phyloP scores from a whole-genome alignment of 2,888 invertebrate genomes.

The Glyphotaelius pellucidus region DNA sequence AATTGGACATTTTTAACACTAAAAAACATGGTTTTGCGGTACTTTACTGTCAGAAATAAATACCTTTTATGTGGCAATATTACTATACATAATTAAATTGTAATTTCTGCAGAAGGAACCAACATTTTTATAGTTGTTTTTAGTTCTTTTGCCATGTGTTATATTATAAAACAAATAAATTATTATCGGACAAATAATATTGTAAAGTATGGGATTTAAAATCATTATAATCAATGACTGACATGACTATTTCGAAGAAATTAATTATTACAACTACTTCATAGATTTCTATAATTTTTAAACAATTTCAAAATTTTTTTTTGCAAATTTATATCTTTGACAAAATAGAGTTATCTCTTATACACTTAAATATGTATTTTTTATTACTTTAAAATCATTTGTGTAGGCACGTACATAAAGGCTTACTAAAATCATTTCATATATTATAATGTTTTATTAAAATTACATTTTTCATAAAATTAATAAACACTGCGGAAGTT shows the following conservation, averaged over 20 bases:
- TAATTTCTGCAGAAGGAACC: neutral
- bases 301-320: neutral
- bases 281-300: neutral
- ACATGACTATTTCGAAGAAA: neutral
- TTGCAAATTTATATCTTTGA: neutral
- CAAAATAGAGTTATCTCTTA: constrained; percentile 49
- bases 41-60: neutral
- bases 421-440: constrained; percentile 47
- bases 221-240: neutral
- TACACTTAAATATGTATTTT: constrained; percentile 17
- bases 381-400: constrained; percentile 27
- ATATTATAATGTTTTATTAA: constrained; percentile 39
- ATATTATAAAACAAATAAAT: neutral
- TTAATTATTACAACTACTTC: neutral
- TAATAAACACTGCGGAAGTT: neutral
- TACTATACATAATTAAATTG: neutral
- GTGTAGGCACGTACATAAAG: constrained; percentile 57
- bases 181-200: neutral
- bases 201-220: neutral
- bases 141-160: neutral
- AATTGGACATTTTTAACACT: neutral
- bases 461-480: constrained; percentile 33
- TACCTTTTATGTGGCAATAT: neutral
- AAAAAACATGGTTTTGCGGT: neutral
- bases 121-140: neutral